phyloP scores from a whole-genome alignment of 2,888 invertebrate species.

The Uloborus plumipes region DNA sequence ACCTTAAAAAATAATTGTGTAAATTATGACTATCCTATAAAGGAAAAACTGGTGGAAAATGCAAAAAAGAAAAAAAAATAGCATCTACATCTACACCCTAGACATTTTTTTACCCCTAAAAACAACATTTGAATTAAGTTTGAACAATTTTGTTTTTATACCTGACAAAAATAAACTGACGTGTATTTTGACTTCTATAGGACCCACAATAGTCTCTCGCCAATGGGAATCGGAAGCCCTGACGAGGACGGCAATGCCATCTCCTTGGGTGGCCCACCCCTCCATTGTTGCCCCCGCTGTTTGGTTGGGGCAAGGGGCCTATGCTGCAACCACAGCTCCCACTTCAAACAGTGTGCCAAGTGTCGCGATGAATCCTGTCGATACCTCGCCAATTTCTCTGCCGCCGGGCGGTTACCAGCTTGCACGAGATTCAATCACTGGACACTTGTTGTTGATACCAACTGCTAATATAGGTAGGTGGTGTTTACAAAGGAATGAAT shows the following conservation, averaged over 20 bases:
- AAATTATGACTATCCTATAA: no score
- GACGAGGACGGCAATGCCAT: slow-evolving; percentile 53
- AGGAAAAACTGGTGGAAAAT: no score
- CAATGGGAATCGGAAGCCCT: slow-evolving; percentile 61
- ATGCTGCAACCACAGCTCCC: slow-evolving; percentile 43
- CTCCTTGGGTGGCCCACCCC: slow-evolving; percentile 54
- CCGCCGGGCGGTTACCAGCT: slow-evolving; percentile 85
- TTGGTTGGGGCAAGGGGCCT: slow-evolving; percentile 61
- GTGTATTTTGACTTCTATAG: slow-evolving; percentile 9
- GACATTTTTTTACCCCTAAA: no score
- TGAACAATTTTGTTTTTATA: no score
- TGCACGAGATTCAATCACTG: slow-evolving; percentile 86
- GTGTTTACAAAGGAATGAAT: neutral
- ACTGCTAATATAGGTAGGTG: slow-evolving; percentile 61
- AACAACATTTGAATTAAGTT: no score
- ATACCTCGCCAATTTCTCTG: slow-evolving; percentile 66
- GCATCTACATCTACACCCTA: no score
- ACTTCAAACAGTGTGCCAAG: slow-evolving; percentile 40
- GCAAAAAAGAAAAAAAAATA: no score
- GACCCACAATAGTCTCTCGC: slow-evolving; percentile 60
- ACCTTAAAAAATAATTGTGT: no score
- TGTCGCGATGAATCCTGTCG: slow-evolving; percentile 53
- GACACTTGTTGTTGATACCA: slow-evolving; percentile 70
- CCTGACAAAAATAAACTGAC: no score
- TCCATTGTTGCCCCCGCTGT: slow-evolving; percentile 62